Base-by-base conservation (phyloP, 2,797 vertebrate species). In the Helarctos malayanus region DNA sequence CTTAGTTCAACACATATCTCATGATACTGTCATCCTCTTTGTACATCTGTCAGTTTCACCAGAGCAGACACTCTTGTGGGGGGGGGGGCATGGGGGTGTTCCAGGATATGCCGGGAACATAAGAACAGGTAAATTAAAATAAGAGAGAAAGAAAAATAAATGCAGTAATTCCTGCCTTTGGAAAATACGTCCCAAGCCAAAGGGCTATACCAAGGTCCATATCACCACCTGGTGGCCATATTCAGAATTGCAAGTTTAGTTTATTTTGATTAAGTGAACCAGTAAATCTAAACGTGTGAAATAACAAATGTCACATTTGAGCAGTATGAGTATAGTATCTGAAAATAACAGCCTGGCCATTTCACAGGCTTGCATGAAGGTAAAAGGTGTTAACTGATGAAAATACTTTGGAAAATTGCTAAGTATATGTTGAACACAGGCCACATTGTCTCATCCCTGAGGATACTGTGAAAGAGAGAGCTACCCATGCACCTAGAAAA, bases 221-320 rank as follows among this genome's bases (percentile, higher is more conserved):
- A 94, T 92, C 56, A 97, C 94, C 96, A 96, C 98, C 96, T 94
- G 79, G 96, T 97, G 97, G 57, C 41, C 56, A 71, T 63, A 54
- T 88, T 88, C 18, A 96, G 80, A 97, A 97, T 98, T 97, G 95
- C 96, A 97, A 94, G 97, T 88, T 96, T 95, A 98, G 96, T 91
- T 93, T 59, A 61, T 35, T 79, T 78, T 47, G 5, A 52, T 54
- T 61, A 32, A 61, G 13, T 13, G 41, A 94, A 63, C 32, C n/a
- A 27, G 11, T 81, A 89, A 73, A 56, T 81, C n/a, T 86, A 94
- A 92, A 86, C 35, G 59, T 85, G 27, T 38, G 25, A 88, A 85
- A 29, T 49, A 82, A 32, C 57, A 91, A 41, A 80, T 38, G 32
- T 92, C 61, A 81, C 84, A 29, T 35, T 32, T 93, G 29, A 96